These are phyloP conservation scores for Cecidostiba fungosa DNA, from an alignment of 2,888 invertebrate genomes.

Conservation along the genomic window DNA sequence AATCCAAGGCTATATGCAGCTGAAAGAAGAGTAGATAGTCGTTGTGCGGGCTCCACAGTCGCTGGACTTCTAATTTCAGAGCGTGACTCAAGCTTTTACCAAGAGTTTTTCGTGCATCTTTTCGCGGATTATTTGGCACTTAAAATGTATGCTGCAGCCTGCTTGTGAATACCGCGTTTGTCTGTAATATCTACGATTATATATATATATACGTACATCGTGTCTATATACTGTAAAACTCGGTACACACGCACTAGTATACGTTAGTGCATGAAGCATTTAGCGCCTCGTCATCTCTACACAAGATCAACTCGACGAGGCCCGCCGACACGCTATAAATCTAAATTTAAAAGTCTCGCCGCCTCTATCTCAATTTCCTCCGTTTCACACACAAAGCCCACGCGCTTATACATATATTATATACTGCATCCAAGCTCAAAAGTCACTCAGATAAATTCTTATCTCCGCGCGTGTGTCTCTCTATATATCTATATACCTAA, in stretches of 20 bases:
- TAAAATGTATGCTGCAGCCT: no score
- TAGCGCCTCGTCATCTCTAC: neutral
- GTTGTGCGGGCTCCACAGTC: neutral
- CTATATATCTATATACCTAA: no score
- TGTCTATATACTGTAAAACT: no score
- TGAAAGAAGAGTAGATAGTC: neutral
- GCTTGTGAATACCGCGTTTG: no score
- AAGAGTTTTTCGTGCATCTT: neutral
- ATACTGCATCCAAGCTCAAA: neutral
- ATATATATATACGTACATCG: no score
- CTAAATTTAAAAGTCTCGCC: slow-evolving; percentile 36
- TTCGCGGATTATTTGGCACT: neutral
- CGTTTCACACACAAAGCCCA: slow-evolving; percentile 5
- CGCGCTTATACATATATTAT: neutral
- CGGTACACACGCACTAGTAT: neutral
- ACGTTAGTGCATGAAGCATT: neutral
- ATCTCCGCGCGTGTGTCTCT: neutral
- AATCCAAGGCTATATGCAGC: slow-evolving; percentile 16
- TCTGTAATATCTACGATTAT: no score
- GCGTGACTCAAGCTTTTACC: slow-evolving; percentile 47
- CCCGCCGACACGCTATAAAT: slow-evolving; percentile 21
- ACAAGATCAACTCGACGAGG: neutral
- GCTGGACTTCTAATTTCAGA: slow-evolving; percentile 51
- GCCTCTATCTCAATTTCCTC: neutral
- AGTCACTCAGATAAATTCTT: slow-evolving; percentile 25